Base-by-base conservation (phyloP, 2,888 invertebrate species). In the Polydrusus cervinus region DNA sequence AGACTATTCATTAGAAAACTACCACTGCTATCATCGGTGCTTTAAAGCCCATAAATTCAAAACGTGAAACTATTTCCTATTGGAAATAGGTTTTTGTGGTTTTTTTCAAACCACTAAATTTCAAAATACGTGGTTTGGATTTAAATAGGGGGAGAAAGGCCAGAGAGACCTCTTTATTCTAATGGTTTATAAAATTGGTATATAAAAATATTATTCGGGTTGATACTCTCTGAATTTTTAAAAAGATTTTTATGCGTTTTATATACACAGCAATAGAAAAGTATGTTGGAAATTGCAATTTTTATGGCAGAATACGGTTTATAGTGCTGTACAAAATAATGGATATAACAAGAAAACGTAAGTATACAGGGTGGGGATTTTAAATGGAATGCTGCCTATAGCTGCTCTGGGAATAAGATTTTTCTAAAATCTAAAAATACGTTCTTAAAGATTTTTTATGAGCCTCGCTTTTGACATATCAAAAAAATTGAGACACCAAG, bases 111-210 rank as follows among this genome's bases (percentile, higher is more conserved):
- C 3, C 14, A n/a, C 47, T 49, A 16, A 16, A 16, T 49, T 49
- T 49, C 16, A 49, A 49, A 49, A 25, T 25, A 3, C 18, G 47
- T 16, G 47, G 20, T 11, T 51, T 10, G 20, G 9, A 51, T 51
- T 51, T 51, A 20, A 51, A 51, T 51, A 18, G 20, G 20, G 11
- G 10, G 10, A 51, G 10, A 51, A 51, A 51, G n/a, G n/a, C n/a
- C n/a, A n/a, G n/a, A n/a, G n/a, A 49, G 49, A 18, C 18, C 49
- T 51, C 1, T 51, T 51, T 51, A 51, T 51, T 51, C 20, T 51
- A 20, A 51, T 51, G 20, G 30, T 8, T 51, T 51, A 51, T 20
- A 51, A 51, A 20, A 51, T 51, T 51, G 51, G 20, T 25, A 51
- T 20, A 20, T 20, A 51, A 18, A 11, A 20, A 51, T 51, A 51